phyloP scores from a whole-genome alignment of 35 echinoderm and acorn worm species.

The Eucidaris tribuloides region DNA sequence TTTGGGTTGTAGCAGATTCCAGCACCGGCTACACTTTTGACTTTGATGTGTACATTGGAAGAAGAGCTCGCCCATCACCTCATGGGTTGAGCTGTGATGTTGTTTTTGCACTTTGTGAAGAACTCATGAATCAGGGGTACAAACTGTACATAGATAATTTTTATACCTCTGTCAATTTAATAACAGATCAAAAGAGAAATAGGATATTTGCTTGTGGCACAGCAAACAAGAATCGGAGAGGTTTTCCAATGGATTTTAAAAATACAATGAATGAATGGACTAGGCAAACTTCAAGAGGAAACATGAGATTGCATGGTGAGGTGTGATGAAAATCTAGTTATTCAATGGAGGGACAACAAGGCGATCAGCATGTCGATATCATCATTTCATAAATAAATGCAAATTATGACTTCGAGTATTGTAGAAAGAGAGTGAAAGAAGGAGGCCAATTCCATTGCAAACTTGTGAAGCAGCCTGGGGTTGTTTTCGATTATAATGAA shows the following conservation, averaged over 20 bases:
- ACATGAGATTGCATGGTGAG: not conserved
- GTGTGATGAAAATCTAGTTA: no score
- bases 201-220: not conserved
- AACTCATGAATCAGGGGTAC: not conserved
- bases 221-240: not conserved
- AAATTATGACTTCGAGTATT: not conserved
- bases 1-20: constrained; percentile 31
- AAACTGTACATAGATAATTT: constrained; percentile 20
- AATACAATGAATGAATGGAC: no score
- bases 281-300: not conserved
- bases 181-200: not conserved
- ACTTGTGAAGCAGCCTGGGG: not conserved
- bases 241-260: no score
- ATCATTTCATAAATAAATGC: not conserved
- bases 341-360: no score
- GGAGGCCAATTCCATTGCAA: not conserved
- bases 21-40: constrained; percentile 30
- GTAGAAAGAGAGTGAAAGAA: not conserved
- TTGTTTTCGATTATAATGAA: constrained; percentile 1
- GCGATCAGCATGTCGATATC: no score
- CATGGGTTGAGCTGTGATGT: constrained; percentile 31
- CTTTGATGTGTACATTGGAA: constrained; percentile 26
- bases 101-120: not conserved
- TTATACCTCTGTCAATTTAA: not conserved
- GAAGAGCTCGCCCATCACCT: not conserved